Evolutionary conservation across 2,113 vertebrate genomes (phyloP).

Genomic region (Sinosuthora webbiana): DNA sequence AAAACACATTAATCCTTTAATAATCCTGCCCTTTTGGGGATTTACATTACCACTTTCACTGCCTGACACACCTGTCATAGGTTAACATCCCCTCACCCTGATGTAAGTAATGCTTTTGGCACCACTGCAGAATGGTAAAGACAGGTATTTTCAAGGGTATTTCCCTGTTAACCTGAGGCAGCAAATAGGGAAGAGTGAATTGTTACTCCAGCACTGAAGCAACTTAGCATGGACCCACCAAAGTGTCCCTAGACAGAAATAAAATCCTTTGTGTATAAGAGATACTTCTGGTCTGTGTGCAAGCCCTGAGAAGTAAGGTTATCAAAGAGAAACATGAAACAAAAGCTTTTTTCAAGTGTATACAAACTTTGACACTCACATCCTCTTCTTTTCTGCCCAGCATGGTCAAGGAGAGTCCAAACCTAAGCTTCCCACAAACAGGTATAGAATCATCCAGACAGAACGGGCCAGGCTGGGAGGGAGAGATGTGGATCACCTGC

Average conservation of each 20-base stretch:
- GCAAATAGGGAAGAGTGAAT: not conserved
- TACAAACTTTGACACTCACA: not conserved
- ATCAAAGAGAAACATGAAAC: not conserved
- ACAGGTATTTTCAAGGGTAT: not conserved
- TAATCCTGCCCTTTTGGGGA: not conserved
- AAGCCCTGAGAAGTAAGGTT: not conserved
- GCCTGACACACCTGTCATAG: not conserved
- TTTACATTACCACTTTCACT: not conserved
- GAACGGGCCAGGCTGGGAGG: not conserved
- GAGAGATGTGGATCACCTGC: too few species aligned
- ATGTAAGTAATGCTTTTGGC: not conserved
- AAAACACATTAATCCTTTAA: not conserved
- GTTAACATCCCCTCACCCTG: not conserved
- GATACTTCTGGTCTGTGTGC: not conserved
- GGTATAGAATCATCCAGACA: not conserved
- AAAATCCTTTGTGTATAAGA: not conserved
- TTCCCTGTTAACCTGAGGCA: not conserved
- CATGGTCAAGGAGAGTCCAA: not conserved
- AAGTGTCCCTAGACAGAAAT: not conserved
- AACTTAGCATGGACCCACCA: not conserved
- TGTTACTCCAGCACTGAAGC: not conserved
- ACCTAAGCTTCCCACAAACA: not conserved
- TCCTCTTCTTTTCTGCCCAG: not conserved
- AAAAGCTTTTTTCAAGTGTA: not conserved
- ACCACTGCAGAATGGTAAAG: not conserved